These are phyloP conservation scores for Ecdyonurus torrentis DNA, from an alignment of 2,888 invertebrate species.

Conservation along the genomic window DNA sequence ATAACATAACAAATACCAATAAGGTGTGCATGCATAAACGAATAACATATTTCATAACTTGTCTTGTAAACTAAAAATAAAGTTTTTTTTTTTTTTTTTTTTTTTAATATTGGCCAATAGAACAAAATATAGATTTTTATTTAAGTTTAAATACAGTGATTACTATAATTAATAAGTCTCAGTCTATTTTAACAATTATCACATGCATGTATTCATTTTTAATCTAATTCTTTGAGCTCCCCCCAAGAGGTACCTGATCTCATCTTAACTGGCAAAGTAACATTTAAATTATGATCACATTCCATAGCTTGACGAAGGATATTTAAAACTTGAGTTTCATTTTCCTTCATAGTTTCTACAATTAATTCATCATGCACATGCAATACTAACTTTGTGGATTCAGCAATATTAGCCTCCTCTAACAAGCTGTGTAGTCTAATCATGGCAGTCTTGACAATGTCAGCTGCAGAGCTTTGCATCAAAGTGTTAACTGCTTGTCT, in stretches of 20 bases:
- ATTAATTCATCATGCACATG: conserved; percentile 95
- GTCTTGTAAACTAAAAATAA: no score
- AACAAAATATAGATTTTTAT: no score
- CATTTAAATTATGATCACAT: conserved; percentile 45
- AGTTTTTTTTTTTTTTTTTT: no score
- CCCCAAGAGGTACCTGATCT: conserved; percentile 76
- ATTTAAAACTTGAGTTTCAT: conserved; percentile 36
- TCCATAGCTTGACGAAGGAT: conserved; percentile 69
- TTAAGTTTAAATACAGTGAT: no score
- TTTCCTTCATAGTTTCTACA: conserved; percentile 53
- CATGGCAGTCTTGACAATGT: conserved; percentile 86
- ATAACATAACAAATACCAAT: no score
- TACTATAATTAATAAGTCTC: no score
- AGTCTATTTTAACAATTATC: no score
- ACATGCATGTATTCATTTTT: no score
- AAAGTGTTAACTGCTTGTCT: conserved; percentile 93
- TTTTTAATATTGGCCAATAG: no score
- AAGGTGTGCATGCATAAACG: no score
- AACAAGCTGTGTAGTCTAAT: conserved; percentile 49
- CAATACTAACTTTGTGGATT: conserved; percentile 42
- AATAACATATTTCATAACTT: no score
- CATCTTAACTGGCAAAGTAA: conserved; percentile 78
- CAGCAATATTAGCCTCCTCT: conserved; percentile 24
- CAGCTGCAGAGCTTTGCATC: conserved; percentile 94
- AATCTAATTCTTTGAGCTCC: no score